A percentile compares a stretch with the other conserved stretches of the same genome.
These are phyloP conservation scores for Halyomorpha halys DNA, from an alignment of 1,140 invertebrate species.

Conservation along the genomic window DNA sequence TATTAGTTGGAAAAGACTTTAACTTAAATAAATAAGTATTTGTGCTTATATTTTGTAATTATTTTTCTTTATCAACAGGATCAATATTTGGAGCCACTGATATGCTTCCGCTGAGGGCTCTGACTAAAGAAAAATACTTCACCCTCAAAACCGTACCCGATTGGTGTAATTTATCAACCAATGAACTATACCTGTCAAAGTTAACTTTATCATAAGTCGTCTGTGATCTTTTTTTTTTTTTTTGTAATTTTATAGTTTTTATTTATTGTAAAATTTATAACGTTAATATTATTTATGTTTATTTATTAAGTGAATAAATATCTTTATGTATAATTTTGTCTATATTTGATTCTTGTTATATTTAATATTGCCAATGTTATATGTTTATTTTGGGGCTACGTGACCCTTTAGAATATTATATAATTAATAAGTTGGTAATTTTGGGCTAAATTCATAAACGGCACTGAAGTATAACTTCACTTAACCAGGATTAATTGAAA, in stretches of 20 bases:
- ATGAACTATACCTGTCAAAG: conserved; percentile 23
- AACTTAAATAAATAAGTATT: no score
- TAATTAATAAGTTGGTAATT: no score
- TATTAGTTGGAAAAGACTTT: no score
- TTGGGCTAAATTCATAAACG: no score
- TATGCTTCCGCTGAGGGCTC: conserved; percentile 54
- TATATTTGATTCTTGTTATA: not conserved
- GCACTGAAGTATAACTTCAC: no score
- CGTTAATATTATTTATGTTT: not conserved
- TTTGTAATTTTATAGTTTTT: conserved; percentile 5
- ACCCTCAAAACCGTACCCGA: conserved; percentile 61
- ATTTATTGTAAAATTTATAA: conserved; percentile 1
- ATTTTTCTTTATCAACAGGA: conserved; percentile 40
- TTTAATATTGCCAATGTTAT: not conserved
- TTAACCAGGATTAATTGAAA: no score
- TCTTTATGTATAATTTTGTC: not conserved
- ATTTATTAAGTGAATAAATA: not conserved
- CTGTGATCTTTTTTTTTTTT: not conserved
- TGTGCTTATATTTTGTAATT: not conserved
- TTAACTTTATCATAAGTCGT: conserved; percentile 4
- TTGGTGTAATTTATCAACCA: conserved; percentile 55
- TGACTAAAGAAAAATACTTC: conserved; percentile 64
- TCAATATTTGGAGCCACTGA: conserved; percentile 77
- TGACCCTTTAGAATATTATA: not conserved
- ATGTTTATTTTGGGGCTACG: not conserved